Percentiles rank a stretch among this genome's conserved stretches.
These are phyloP conservation scores for Gonocerus acuteangulatus DNA, from an alignment of 2,888 invertebrate species.

Conservation along the genomic window DNA sequence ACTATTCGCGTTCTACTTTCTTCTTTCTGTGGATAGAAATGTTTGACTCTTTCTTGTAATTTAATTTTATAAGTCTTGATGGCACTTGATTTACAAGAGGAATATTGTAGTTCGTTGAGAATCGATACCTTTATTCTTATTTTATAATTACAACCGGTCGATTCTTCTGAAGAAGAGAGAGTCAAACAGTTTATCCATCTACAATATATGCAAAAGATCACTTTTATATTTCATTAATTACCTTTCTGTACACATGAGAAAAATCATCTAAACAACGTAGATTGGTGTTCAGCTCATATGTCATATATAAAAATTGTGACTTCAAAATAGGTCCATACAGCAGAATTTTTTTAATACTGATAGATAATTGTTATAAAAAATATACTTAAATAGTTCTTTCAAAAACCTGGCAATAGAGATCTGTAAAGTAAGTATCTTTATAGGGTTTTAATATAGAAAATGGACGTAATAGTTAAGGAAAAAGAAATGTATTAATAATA, in stretches of 20 bases:
- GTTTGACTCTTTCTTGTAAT: conserved; percentile 7
- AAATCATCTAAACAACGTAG: conserved; percentile 28
- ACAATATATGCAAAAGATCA: conserved; percentile 24
- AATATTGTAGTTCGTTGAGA: too few relatives aligned
- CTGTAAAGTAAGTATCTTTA: neutral
- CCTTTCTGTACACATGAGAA: conserved; percentile 18
- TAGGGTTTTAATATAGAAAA: conserved; percentile 17
- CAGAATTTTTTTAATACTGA: conserved; percentile 24
- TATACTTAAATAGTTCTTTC: conserved; percentile 5
- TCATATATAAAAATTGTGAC: conserved; percentile 20
- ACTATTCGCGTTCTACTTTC: conserved; percentile 31
- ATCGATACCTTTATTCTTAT: too few relatives aligned
- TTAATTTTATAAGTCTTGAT: neutral
- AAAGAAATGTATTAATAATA: conserved; percentile 3
- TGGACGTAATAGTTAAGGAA: conserved; percentile 31
- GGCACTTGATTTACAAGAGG: conserved; percentile 1
- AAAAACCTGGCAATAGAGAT: neutral
- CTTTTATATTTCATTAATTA: conserved; percentile 3
- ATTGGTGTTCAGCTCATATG: conserved; percentile 36
- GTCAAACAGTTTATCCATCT: neutral
- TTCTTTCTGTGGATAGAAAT: conserved; percentile 20
- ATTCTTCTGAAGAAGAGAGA: conserved; percentile 2
- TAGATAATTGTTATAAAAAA: conserved; percentile 23
- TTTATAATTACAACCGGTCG: too few relatives aligned
- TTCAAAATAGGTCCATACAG: conserved; percentile 23